Conservation (phyloP, 2,888 invertebrate species). For the Drosophila putrida region DNA sequence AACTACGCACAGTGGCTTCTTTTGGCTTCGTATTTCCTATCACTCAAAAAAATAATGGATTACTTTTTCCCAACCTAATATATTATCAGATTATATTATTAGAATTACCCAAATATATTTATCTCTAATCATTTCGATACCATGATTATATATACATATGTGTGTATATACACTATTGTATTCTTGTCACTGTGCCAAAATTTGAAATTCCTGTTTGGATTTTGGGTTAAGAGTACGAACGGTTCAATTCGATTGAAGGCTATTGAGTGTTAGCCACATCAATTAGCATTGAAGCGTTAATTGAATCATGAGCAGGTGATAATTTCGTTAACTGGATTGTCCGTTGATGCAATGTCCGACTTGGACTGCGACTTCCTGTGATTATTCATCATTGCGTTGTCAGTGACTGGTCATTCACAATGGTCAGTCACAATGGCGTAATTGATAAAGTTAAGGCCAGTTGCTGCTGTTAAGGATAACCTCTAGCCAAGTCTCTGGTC, state of each 20-base stretch:
- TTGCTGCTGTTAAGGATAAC: constrained; percentile 24
- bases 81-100: too few species aligned
- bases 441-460: constrained; percentile 69
- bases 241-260: not conserved
- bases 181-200: too few species aligned
- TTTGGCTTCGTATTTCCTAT: not conserved
- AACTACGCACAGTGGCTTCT: not conserved
- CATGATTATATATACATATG: too few species aligned
- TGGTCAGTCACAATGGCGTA: constrained; percentile 49
- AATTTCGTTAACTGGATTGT: constrained; percentile 16
- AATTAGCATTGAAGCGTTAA: constrained; percentile 60
- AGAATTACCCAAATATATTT: too few species aligned
- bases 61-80: too few species aligned
- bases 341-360: constrained; percentile 32
- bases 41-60: too few species aligned
- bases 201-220: not conserved
- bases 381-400: constrained; percentile 71
- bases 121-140: too few species aligned
- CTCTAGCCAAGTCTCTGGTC: constrained; percentile 2
- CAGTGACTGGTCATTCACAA: constrained; percentile 42
- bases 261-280: constrained; percentile 12
- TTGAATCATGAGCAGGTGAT: constrained; percentile 64
- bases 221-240: not conserved
- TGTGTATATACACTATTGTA: too few species aligned
- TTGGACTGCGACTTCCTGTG: too few species aligned